These are phyloP conservation scores for Cossypha polioptera DNA, from an alignment of 2,797 vertebrate genomes.

Conservation along the genomic window DNA sequence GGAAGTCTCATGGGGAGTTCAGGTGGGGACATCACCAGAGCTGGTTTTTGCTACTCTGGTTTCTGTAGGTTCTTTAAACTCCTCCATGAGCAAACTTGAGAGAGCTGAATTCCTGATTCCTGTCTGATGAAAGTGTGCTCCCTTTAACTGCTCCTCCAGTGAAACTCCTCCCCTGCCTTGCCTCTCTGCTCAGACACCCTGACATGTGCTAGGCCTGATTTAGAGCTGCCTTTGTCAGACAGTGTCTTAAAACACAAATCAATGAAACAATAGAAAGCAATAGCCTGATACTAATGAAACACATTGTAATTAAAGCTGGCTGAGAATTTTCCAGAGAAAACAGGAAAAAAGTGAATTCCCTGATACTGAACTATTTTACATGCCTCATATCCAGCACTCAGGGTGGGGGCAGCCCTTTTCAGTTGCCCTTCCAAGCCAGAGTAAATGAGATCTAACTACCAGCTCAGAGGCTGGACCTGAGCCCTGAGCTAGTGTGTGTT, in stretches of 20 bases:
- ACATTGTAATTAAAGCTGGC: constrained; percentile 32
- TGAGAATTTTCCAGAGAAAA: constrained; percentile 30
- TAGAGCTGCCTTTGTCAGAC: constrained; percentile 38
- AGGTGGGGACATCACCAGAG: background rate
- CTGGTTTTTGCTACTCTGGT: background rate
- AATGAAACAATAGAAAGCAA: constrained; percentile 43
- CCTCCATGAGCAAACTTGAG: background rate
- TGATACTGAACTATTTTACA: background rate
- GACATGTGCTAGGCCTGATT: background rate
- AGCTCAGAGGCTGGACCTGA: background rate
- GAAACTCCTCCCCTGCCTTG: background rate
- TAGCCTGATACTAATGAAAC: constrained; percentile 56
- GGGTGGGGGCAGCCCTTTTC: background rate
- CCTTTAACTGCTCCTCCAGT: background rate
- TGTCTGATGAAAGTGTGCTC: background rate
- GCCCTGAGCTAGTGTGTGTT: background rate
- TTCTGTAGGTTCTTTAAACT: background rate
- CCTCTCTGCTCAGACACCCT: background rate
- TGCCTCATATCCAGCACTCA: background rate
- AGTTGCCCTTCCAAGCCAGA: background rate
- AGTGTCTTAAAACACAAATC: constrained; percentile 35
- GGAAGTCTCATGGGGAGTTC: background rate
- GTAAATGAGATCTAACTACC: background rate
- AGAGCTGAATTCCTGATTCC: background rate
- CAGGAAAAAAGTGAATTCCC: background rate